Percentiles rank a stretch among this genome's conserved stretches.
Evolutionary conservation across 2,888 invertebrate genomes (phyloP).

Genomic region (Corbicula japonica): DNA sequence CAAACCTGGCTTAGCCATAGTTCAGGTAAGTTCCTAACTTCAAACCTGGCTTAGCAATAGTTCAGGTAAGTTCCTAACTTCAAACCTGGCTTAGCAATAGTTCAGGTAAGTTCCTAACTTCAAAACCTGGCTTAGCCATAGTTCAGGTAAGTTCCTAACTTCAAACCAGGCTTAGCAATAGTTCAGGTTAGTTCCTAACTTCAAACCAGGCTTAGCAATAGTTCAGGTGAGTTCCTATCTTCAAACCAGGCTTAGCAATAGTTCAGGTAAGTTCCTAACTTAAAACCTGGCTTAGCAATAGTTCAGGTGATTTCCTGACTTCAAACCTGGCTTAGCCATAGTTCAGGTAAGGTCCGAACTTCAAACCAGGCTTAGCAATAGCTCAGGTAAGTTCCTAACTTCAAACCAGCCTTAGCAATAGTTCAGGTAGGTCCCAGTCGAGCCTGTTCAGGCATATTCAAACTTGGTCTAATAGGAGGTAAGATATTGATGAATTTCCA

Average conservation of each 20-base stretch:
- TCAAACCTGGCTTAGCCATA: background rate
- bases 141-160: slow-evolving; percentile 1
- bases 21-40: too few relatives aligned
- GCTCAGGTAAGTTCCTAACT: background rate
- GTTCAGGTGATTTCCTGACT: slow-evolving; percentile 1
- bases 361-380: background rate
- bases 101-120: too few relatives aligned
- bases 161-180: background rate
- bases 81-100: slow-evolving; percentile 1
- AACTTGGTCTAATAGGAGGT: too few relatives aligned
- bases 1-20: background rate
- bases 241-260: background rate
- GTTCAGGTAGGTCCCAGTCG: too few relatives aligned
- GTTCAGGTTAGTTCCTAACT: background rate
- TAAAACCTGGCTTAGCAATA: background rate
- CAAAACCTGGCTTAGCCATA: background rate
- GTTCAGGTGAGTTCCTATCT: background rate
- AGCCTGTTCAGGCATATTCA: too few relatives aligned
- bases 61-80: too few relatives aligned
- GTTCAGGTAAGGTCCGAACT: background rate
- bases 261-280: too few relatives aligned
- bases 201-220: background rate
- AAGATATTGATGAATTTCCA: too few relatives aligned
- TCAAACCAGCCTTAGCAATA: background rate
- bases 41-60: background rate